Evolutionary conservation across 2,797 vertebrate genomes (phyloP), one percentile per base, ranked within the genome.

Genomic region (Xiphophorus birchmanni): DNA sequence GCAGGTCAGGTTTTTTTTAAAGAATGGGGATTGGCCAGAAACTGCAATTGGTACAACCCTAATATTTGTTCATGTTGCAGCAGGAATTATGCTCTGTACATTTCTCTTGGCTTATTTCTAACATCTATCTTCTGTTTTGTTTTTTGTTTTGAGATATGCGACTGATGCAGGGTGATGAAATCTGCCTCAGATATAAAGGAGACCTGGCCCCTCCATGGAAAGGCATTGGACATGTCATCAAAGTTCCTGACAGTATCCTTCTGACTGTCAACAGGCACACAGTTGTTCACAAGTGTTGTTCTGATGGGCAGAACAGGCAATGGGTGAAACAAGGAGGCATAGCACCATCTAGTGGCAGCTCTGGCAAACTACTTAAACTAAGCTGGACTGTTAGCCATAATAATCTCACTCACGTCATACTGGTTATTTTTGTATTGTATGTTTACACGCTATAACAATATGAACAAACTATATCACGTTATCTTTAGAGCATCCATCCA

Each of bases 161-260:
- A 56, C 96, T 99, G 73, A 99, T 99, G 99, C 99, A 99, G 80
- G 99, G 99, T 2, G 99, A 99, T 69, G 99, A 99, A 94, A 99
- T 99, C 90, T 99, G 98, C 87, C 93, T 99, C 91, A 94, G 98
- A 12, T 99, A 99, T 92, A 99, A 99, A 79, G 99, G 99, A 85
- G 98, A 99, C 90, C 89, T 99, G 84, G 98, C 98, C 0, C 97
- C 98, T 0, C 91, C 97, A 0, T 99, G 99, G 99, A 99, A 99
- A 80, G 98, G 99, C 79, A 99, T 99, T 8, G 98, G 98, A 71
- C 99, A 99, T 0, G 99, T 99, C 83, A 99, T 99, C 95, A 99
- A 99, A 94, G 99, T 99, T 83, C 99, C 99, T 2, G 99, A 99
- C 90, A 99, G 98, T 99, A 99, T 99, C 99, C 96, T 98, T 91